Evolutionary conservation across 2,888 invertebrate genomes (phyloP), one percentile per base, ranked within the genome.

Genomic region (Dasysyrphus tricinctus): DNA sequence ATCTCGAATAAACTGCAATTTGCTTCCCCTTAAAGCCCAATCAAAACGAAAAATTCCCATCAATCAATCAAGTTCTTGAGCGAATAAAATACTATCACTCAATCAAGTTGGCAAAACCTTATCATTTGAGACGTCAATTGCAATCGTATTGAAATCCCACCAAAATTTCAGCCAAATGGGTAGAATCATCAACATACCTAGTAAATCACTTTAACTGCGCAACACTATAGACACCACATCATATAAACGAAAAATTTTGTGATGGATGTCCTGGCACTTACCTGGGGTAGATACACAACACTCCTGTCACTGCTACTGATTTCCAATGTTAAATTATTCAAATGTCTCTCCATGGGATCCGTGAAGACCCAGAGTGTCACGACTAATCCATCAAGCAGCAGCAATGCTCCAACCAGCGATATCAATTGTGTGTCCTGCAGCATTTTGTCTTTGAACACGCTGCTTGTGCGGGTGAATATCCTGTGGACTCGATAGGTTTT

Each of bases 401-500:
- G 93, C 61, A 98, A 94, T 6, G 96, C 95, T 89, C 96, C 96
- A 76, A 98, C 97, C 76, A 98, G 93, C 59, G 96, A 95, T 90
- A 98, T 97, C 51, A 98, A 94, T 88, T 97, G 97, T 54, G 97
- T 97, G 92, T 98, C 98, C 93, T 97, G 97, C 6, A 98, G 94
- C 82, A 98, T 94, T 94, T 97, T 98, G 89, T 97, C 97, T 92
- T 97, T 97, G 88, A 97, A 96, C 0, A 97, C 95, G 89, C 96
- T 96, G 88, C 96, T 96, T 89, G 96, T 96, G 89, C 97, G 95
- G 80, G 97, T 96, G 92, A 98, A 98, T 92, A 98, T 97, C 90
- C 97, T 95, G 93, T 98, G 97, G 14, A 98, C 97, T 70, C 98
- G 93, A 93, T 98, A 98, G 0, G 98, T 98, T 93, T 98, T 98